phyloP scores from a whole-genome alignment of 2,888 invertebrate genomes.

The Thereva unica region DNA sequence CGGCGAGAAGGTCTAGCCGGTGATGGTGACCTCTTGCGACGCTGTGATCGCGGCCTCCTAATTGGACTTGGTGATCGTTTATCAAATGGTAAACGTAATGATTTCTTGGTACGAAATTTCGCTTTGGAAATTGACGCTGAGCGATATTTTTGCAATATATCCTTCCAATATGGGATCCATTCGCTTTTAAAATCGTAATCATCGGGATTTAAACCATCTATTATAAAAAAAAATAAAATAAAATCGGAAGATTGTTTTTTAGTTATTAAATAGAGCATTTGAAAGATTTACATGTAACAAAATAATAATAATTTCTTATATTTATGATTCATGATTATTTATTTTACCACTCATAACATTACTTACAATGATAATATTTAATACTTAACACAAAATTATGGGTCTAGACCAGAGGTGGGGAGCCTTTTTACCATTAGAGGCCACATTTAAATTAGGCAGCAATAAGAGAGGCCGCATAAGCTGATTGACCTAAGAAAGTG shows the following conservation, averaged over 20 bases:
- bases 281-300: too few relatives aligned
- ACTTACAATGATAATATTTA: too few relatives aligned
- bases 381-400: too few relatives aligned
- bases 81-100: constrained; percentile 36
- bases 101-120: constrained; percentile 37
- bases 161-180: constrained; percentile 39
- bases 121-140: too few relatives aligned
- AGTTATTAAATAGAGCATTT: not conserved
- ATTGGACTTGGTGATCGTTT: constrained; percentile 39
- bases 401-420: too few relatives aligned
- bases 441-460: too few relatives aligned
- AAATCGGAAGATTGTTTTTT: constrained; percentile 25
- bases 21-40: constrained; percentile 6
- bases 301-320: too few relatives aligned
- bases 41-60: not conserved
- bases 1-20: not conserved
- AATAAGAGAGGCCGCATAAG: too few relatives aligned
- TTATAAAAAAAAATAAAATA: constrained; percentile 31
- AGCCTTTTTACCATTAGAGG: too few relatives aligned
- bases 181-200: constrained; percentile 40
- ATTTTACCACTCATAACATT: too few relatives aligned
- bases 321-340: too few relatives aligned
- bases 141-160: constrained; percentile 33
- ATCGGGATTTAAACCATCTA: constrained; percentile 40
- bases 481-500: too few relatives aligned